These are phyloP conservation scores for Neofelis nebulosa DNA, from an alignment of 2,113 vertebrate genomes.

Conservation along the genomic window DNA sequence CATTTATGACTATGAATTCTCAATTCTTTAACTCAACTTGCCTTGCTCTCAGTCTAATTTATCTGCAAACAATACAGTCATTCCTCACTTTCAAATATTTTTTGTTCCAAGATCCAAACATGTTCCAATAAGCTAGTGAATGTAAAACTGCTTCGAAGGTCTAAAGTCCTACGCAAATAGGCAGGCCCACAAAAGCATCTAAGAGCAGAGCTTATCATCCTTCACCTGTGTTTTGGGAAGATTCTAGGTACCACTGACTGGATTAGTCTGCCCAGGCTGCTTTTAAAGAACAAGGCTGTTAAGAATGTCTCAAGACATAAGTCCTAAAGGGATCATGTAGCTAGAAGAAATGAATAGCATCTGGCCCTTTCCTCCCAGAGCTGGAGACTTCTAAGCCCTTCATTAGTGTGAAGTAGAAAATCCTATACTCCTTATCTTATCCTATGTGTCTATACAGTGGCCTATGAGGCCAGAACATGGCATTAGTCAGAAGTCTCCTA, in stretches of 20 bases:
- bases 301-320: background rate
- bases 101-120: background rate
- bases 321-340: background rate
- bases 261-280: background rate
- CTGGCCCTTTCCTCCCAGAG: background rate
- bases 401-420: conserved; percentile 26
- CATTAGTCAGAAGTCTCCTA: background rate
- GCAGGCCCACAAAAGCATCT: background rate
- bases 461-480: background rate
- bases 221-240: background rate
- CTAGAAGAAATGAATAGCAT: background rate
- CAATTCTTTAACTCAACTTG: background rate
- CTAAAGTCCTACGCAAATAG: background rate
- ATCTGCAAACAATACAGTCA: background rate
- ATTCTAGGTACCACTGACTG: background rate
- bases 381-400: conserved; percentile 36
- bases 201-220: background rate
- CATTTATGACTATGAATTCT: background rate
- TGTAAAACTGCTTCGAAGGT: background rate
- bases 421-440: background rate
- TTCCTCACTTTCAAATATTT: background rate
- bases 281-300: background rate
- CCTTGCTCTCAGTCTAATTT: background rate
- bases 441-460: background rate
- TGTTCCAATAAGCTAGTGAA: conserved; percentile 1